Evolutionary conservation across 2,888 invertebrate genomes (phyloP).

Genomic region (Argyresthia goedartella): DNA sequence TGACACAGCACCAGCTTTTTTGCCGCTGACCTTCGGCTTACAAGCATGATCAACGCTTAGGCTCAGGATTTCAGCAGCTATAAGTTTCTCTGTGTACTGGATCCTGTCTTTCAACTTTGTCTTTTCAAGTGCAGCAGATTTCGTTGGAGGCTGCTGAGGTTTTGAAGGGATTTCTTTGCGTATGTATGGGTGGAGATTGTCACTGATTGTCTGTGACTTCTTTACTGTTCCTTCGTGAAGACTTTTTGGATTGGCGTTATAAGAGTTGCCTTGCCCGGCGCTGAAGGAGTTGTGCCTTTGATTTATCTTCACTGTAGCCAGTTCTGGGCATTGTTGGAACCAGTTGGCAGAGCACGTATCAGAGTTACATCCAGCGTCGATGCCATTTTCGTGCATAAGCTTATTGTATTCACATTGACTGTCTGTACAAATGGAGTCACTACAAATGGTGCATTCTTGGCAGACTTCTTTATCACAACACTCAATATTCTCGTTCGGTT

Average conservation of each 20-base stretch:
- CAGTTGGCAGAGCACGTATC: slow-evolving; percentile 57
- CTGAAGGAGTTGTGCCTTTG: slow-evolving; percentile 64
- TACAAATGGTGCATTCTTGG: slow-evolving; percentile 64
- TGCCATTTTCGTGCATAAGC: slow-evolving; percentile 54
- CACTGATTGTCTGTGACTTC: slow-evolving; percentile 58
- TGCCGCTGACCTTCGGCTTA: slow-evolving; percentile 33
- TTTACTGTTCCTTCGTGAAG: slow-evolving; percentile 47
- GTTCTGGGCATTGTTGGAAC: slow-evolving; percentile 47
- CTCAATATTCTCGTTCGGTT: slow-evolving; percentile 59
- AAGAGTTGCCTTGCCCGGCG: slow-evolving; percentile 54
- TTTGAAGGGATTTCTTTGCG: slow-evolving; percentile 57
- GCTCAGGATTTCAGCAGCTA: slow-evolving; percentile 60
- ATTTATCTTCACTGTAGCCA: slow-evolving; percentile 29
- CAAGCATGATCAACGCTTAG: slow-evolving; percentile 51
- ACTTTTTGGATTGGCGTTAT: slow-evolving; percentile 32
- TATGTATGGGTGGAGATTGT: slow-evolving; percentile 63
- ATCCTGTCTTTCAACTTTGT: slow-evolving; percentile 55
- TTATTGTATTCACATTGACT: slow-evolving; percentile 65
- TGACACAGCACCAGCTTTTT: slow-evolving; percentile 26
- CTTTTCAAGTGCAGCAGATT: slow-evolving; percentile 36
- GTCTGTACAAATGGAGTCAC: slow-evolving; percentile 63
- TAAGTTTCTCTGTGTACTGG: slow-evolving; percentile 60
- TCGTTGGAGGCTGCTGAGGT: slow-evolving; percentile 26
- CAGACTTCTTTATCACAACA: slow-evolving; percentile 66
- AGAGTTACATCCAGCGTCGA: slow-evolving; percentile 54